Evolutionary conservation across 2,888 invertebrate genomes (phyloP).

Genomic region (Catocala sponsa): DNA sequence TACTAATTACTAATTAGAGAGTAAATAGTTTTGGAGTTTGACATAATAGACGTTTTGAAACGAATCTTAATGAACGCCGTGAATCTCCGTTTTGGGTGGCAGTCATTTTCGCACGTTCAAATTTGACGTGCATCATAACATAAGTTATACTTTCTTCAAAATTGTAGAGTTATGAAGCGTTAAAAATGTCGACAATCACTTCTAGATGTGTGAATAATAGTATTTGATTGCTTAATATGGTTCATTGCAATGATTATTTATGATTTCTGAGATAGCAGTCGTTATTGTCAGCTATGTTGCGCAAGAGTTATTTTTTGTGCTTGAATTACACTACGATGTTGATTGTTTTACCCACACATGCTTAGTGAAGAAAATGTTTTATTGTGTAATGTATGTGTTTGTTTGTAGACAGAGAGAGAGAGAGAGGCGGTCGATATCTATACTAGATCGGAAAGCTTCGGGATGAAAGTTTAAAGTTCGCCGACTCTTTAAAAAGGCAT

Average conservation of each 20-base stretch:
- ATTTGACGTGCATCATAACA: slow-evolving; percentile 27
- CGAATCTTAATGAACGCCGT: slow-evolving; percentile 34
- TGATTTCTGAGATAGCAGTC: slow-evolving; percentile 14
- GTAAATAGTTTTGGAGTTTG: slow-evolving; percentile 34
- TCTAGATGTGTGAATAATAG: slow-evolving; percentile 21
- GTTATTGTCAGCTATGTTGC: slow-evolving; percentile 16
- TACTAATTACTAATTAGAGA: slow-evolving; percentile 46
- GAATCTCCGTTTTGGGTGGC: slow-evolving; percentile 24
- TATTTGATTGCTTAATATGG: slow-evolving; percentile 28
- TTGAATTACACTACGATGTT: background rate
- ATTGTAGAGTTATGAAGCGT: slow-evolving; percentile 17
- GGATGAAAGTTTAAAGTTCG: slow-evolving; percentile 15
- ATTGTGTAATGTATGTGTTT: slow-evolving; percentile 6
- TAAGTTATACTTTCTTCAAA: slow-evolving; percentile 37
- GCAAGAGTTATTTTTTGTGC: slow-evolving; percentile 11
- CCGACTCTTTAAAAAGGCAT: background rate
- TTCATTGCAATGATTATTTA: slow-evolving; percentile 27
- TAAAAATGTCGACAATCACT: slow-evolving; percentile 18
- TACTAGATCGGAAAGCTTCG: background rate
- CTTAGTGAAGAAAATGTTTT: slow-evolving; percentile 8
- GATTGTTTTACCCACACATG: background rate
- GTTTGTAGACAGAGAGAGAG: slow-evolving; percentile 5
- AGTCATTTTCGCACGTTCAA: slow-evolving; percentile 30
- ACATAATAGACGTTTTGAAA: slow-evolving; percentile 39
- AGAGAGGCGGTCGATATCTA: slow-evolving; percentile 8